Evolutionary conservation across 2,888 invertebrate genomes (phyloP).

Genomic region (Limnephilus marmoratus): DNA sequence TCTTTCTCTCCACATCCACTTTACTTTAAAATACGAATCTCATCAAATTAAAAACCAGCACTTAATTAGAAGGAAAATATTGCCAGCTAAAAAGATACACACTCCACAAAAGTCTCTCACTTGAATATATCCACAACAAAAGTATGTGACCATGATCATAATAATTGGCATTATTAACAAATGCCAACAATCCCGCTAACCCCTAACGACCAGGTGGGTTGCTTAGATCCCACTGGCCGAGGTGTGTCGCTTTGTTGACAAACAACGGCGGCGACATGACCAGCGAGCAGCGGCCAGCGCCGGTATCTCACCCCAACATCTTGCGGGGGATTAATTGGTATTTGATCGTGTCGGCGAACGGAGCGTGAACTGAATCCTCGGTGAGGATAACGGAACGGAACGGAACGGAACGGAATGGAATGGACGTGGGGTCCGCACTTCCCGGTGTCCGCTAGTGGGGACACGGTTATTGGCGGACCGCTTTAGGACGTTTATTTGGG

Average conservation of each 20-base stretch:
- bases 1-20: background rate
- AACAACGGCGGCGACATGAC: slow-evolving; percentile 53
- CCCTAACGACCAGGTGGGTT: slow-evolving; percentile 45
- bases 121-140: background rate
- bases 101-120: background rate
- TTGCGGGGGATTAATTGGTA: slow-evolving; percentile 65
- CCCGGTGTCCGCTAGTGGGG: slow-evolving; percentile 9
- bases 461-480: slow-evolving; percentile 23
- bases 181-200: background rate
- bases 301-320: slow-evolving; percentile 56
- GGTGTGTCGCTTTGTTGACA: slow-evolving; percentile 58
- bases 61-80: background rate
- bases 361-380: slow-evolving; percentile 62
- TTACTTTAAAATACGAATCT: background rate
- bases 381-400: slow-evolving; percentile 19
- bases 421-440: slow-evolving; percentile 34
- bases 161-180: background rate
- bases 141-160: background rate
- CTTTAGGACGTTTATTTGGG: background rate
- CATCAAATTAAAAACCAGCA: background rate
- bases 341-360: slow-evolving; percentile 63
- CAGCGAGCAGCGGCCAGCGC: slow-evolving; percentile 22
- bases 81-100: background rate
- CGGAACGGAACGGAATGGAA: background rate
- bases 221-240: background rate